These are phyloP conservation scores for Aphidius colemani DNA, from an alignment of 2,888 invertebrate species.

Conservation along the genomic window DNA sequence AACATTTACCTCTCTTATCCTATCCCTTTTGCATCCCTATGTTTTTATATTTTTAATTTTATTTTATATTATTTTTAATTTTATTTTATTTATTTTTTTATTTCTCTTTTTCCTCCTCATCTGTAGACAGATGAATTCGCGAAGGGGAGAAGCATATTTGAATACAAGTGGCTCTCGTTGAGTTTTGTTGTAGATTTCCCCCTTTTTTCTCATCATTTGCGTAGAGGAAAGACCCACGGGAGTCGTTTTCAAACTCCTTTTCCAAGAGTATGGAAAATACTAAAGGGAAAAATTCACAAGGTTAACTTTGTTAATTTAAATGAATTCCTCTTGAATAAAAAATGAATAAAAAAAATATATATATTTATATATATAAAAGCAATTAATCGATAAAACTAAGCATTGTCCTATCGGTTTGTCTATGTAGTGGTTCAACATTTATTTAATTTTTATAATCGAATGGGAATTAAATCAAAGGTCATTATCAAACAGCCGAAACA, in stretches of 20 bases:
- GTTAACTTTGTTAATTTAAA: background rate
- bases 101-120: slow-evolving; percentile 3
- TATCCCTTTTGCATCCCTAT: slow-evolving; percentile 14
- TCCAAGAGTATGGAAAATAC: slow-evolving; percentile 18
- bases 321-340: too few relatives aligned
- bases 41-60: slow-evolving; percentile 6
- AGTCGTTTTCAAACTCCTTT: slow-evolving; percentile 25
- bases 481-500: slow-evolving; percentile 12
- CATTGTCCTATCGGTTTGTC: too few relatives aligned
- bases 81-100: slow-evolving; percentile 12
- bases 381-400: too few relatives aligned
- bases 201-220: slow-evolving; percentile 1
- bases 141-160: slow-evolving; percentile 29
- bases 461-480: background rate
- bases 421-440: too few relatives aligned
- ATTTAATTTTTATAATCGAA: too few relatives aligned
- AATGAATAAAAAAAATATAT: too few relatives aligned
- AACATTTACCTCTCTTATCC: slow-evolving; percentile 1
- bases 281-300: background rate
- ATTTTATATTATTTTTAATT: slow-evolving; percentile 10
- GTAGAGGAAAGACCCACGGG: slow-evolving; percentile 23
- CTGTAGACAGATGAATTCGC: slow-evolving; percentile 19
- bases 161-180: slow-evolving; percentile 36
- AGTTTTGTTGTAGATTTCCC: slow-evolving; percentile 17
- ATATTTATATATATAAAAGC: too few relatives aligned